Percentiles rank a stretch among this genome's conserved stretches.
These are phyloP conservation scores for Hemibagrus wyckioides DNA, from an alignment of 2,113 vertebrate species.

Conservation along the genomic window DNA sequence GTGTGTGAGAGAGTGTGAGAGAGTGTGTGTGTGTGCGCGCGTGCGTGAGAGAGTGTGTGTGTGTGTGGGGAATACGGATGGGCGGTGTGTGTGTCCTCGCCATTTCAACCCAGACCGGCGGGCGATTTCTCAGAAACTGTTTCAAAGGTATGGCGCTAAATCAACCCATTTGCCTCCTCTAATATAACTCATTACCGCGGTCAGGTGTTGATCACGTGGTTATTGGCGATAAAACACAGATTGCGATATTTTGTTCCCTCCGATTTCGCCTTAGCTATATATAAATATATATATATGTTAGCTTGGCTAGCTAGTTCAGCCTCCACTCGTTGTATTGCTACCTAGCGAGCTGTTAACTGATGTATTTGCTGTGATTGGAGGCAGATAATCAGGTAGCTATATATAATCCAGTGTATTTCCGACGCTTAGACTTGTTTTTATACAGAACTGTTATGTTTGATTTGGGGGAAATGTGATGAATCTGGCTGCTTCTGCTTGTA, in stretches of 20 bases:
- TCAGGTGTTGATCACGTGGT: neutral
- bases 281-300: no score
- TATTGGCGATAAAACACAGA: neutral
- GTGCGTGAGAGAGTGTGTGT: neutral
- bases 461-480: neutral
- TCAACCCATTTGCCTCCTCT: fast-evolving
- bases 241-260: fast-evolving
- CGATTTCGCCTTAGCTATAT: neutral
- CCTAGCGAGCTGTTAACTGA: neutral
- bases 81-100: neutral
- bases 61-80: neutral
- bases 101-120: slow-evolving; percentile 12
- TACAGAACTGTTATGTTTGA: neutral
- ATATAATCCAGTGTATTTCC: no score
- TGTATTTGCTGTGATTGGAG: no score
- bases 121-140: neutral
- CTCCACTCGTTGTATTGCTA: neutral
- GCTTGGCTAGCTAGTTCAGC: neutral
- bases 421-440: fast-evolving
- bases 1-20: neutral
- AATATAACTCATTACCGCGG: neutral
- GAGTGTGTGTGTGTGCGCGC: neutral
- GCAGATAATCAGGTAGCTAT: neutral
- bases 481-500: neutral
- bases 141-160: neutral